Evolutionary conservation across 2,113 vertebrate genomes (phyloP), one percentile per base, ranked within the genome.

Genomic region (Brachyistius frenatus): DNA sequence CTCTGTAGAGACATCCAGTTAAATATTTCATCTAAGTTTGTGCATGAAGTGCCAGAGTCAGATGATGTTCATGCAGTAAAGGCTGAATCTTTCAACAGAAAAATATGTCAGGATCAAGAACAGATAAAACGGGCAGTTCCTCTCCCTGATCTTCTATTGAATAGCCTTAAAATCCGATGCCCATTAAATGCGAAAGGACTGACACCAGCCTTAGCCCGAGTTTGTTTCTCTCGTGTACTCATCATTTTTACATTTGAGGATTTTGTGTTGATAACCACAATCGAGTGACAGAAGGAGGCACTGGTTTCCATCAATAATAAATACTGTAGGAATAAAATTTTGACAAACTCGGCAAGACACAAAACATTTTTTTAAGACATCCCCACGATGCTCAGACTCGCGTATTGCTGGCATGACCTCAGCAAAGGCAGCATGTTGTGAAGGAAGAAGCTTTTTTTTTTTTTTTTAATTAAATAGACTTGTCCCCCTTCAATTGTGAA

Each of bases 11-110:
- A 79, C 79, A 64, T 16, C 60, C 56, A 67, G 77, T 73, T 92
- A 80, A 89, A 92, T 90, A 88, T 92, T 92, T 90, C 54, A 92
- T 89, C 78, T 60, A 0, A 71, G 78, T 86, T 85, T 86, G 81
- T 68, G 78, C 71, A 67, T 67, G 44, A 76, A 73, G 73, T 76
- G 68, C 78, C 68, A 66, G 66, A 88, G 66, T 75, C 61, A 71
- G 76, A 81, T 16, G 81, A 80, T 75, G 84, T 16, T 73, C 64
- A 50, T 39, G 64, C 74, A 37, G 71, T 2, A 39, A 50, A 67
- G 55, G 63, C 78, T 74, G 33, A 53, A 52, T 76, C 78, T 76
- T 86, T 71, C 13, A 78, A 57, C 64, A 62, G 71, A 66, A 81
- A 85, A 85, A 66, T 65, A 76, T 82, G 70, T 76, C 60, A 53